phyloP scores from a whole-genome alignment of 2,888 invertebrate species.

The Asteroscopus sphinx region DNA sequence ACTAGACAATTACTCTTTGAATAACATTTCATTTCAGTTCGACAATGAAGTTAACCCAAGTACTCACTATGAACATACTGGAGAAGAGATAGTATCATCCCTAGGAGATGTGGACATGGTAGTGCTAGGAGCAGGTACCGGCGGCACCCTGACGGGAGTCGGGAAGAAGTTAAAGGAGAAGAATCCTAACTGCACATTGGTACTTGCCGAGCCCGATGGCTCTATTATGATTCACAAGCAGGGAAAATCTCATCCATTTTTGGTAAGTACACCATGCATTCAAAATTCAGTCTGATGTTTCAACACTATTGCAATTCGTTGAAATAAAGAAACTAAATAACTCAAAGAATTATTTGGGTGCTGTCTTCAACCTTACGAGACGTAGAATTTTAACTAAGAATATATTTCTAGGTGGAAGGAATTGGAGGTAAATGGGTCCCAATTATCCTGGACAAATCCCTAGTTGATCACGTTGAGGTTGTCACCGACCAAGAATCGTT shows the following conservation, averaged over 20 bases:
- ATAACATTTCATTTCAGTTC: conserved; percentile 92
- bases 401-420: conserved; percentile 91
- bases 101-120: conserved; percentile 94
- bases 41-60: conserved; percentile 97
- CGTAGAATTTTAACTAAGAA: no score
- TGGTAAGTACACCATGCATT: no score
- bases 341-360: no score
- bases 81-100: conserved; percentile 94
- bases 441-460: conserved; percentile 93
- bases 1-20: no score
- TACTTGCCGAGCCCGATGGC: conserved; percentile 97
- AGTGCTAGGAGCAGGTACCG: conserved; percentile 95
- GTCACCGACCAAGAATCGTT: conserved; percentile 94
- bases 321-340: no score
- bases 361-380: no score
- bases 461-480: conserved; percentile 96
- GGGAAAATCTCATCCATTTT: conserved; percentile 57
- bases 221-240: conserved; percentile 86
- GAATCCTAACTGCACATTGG: conserved; percentile 92
- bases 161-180: conserved; percentile 95
- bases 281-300: no score
- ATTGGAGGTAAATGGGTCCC: conserved; percentile 98
- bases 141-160: conserved; percentile 97
- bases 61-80: conserved; percentile 98
- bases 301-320: no score